Base-by-base conservation (phyloP, 2,888 invertebrate species). In the Clitarchus hookeri region DNA sequence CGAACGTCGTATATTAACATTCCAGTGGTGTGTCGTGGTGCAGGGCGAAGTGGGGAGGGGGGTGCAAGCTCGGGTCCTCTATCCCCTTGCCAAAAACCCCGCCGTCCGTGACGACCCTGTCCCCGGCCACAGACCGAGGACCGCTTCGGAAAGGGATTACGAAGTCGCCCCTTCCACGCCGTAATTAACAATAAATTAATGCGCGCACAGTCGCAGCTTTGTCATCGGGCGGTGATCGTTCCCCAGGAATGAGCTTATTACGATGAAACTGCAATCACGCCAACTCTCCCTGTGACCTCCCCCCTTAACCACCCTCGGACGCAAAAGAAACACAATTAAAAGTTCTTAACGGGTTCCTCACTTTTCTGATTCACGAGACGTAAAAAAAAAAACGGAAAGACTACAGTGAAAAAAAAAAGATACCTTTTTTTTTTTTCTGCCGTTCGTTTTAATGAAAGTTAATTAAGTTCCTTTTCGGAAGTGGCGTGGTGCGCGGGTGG, bases 391-490 rank as follows among this genome's bases (percentile, higher is more conserved):
- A 65, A n/a, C 65, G 44, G 77, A 78, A 84, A 44, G 54, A 44
- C 48, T 84, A 48, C 78, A 84, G 48, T 12, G 84, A 44, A 48
- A 65, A 53, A 53, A 53, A 53, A 53, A 53, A 16, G n/a, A n/a
- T n/a, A 53, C 53, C 6, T 36, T 36, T 36, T 36, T 65, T 65
- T 65, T 65, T 65, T 8, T n/a, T n/a, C 65, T n/a, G n/a, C 8
- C 11, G 0, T 23, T 23, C n/a, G 65, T 65, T 86, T 86, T 83
- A 86, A 84, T 84, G 84, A 84, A 84, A 86, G 84, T 78, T 86
- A 86, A 86, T 86, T 86, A 86, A 86, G 44, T 86, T 77, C 78
- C 84, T 86, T 78, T 84, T 86, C 78, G 83, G 83, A 83, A 85
- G 85, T 83, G 65, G 83, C 65, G 54, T 54, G 44, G 25, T 65